phyloP scores from a whole-genome alignment of 2,113 vertebrate genomes.

The Cynopterus brachyotis region DNA sequence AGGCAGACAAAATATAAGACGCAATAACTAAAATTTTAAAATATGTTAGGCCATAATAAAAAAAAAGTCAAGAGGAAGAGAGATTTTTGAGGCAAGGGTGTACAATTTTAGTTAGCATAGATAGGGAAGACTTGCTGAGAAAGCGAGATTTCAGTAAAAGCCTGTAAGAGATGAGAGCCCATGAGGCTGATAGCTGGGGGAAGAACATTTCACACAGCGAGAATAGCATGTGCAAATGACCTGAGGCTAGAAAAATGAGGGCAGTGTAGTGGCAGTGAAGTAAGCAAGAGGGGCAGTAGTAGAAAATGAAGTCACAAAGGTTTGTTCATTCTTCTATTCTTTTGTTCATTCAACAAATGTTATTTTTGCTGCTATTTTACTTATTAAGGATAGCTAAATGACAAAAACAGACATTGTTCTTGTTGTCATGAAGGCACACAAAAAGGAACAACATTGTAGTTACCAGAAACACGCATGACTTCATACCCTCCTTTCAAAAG shows the following conservation, averaged over 20 bases:
- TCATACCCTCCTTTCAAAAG: neutral
- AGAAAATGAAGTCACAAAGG: neutral
- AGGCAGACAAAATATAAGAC: neutral
- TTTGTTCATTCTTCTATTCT: neutral
- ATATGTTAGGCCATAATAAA: neutral
- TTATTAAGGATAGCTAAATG: neutral
- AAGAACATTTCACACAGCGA: neutral
- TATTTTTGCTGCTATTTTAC: neutral
- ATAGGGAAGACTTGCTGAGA: neutral
- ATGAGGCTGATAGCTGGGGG: neutral
- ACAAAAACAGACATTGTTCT: neutral
- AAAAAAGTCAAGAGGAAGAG: neutral
- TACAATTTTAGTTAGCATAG: neutral
- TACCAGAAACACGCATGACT: neutral
- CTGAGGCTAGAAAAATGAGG: neutral
- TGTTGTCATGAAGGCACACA: neutral
- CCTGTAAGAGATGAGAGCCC: neutral
- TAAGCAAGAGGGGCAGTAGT: neutral
- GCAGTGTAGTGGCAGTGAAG: neutral
- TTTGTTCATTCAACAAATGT: neutral
- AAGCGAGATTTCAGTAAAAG: neutral
- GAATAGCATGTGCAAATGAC: neutral
- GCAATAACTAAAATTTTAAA: neutral
- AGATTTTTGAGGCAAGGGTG: neutral
- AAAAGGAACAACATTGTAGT: neutral